Evolutionary conservation across 1,140 invertebrate species (phyloP).

Genomic region (Nasonia longicornis): DNA sequence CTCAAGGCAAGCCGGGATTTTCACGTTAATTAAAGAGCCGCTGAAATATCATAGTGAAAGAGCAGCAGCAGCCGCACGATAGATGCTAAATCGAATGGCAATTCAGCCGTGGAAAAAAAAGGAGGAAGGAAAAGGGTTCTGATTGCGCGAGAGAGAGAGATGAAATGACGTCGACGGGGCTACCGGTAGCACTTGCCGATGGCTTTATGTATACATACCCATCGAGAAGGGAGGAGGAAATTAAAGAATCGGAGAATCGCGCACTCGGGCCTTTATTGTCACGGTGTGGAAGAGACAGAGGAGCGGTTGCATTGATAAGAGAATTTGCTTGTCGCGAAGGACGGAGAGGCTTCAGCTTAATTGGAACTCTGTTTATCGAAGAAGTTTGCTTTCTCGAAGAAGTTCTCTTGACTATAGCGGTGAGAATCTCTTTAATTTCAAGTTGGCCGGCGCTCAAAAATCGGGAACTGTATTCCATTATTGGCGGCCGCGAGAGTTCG

Average conservation of each 20-base stretch:
- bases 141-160: background rate
- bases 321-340: background rate
- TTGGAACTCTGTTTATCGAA: background rate
- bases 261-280: background rate
- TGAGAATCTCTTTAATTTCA: no score
- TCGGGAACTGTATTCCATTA: no score
- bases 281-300: background rate
- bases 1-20: background rate
- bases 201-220: background rate
- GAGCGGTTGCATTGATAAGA: background rate
- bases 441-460: no score
- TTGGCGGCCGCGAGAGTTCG: no score
- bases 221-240: background rate
- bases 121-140: background rate
- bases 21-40: background rate
- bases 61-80: background rate
- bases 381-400: no score
- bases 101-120: background rate
- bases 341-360: background rate
- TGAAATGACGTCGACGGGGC: background rate
- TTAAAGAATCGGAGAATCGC: slow-evolving; percentile 1
- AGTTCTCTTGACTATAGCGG: no score
- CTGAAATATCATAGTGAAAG: background rate
- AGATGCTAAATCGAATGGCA: background rate
- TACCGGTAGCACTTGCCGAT: background rate